Evolutionary conservation across 2,888 invertebrate genomes (phyloP), one percentile per base, ranked within the genome.

Genomic region (Tolmerus cingulatus): DNA sequence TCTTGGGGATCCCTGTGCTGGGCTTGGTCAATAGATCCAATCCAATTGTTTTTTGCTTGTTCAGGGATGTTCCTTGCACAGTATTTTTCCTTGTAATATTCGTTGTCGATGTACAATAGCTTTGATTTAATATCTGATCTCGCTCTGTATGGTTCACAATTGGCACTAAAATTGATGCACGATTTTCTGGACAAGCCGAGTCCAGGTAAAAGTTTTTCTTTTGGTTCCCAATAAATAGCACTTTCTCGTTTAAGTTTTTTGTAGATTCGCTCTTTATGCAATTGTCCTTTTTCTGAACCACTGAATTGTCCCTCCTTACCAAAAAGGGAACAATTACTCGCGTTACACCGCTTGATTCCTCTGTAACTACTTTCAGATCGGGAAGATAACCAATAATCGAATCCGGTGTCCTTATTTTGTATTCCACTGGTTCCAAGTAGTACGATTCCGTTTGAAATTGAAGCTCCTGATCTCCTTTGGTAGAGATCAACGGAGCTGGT

Each of bases 281-380:
- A 57, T 27, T 79, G 34, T 66, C 57, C 51, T 51, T 86, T 78
- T 57, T 79, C 66, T 46, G 19, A 30, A 30, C 7, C 16, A 19
- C 40, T 23, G 57, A 78, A 27, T 57, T 57, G 40, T 40, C 78
- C 23, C 55, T 30, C 57, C 79, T 86, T 86, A 57, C 27, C 78
- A 86, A 86, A 86, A 86, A 86, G 86, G 86, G 86, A 43, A 86
- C 86, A 79, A 85, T 85, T 43, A 85, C 43, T 74, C 85, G 40
- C 19, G 85, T 85, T 85, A 30, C 46, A 66, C 82, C 82, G 16
- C 43, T 66, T 86, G 86, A n/a, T 76, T 66, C 51, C 74, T 85
- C 74, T 27, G 85, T 85, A 14, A 85, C 37, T 46, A 74, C 74
- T 43, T 74, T 43, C 27, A 85, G 40, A 37, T 85, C 37, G 9